Evolutionary conservation across 92 coral and sea anemone species (phyloP).

Genomic region (Paragorgia papillata): DNA sequence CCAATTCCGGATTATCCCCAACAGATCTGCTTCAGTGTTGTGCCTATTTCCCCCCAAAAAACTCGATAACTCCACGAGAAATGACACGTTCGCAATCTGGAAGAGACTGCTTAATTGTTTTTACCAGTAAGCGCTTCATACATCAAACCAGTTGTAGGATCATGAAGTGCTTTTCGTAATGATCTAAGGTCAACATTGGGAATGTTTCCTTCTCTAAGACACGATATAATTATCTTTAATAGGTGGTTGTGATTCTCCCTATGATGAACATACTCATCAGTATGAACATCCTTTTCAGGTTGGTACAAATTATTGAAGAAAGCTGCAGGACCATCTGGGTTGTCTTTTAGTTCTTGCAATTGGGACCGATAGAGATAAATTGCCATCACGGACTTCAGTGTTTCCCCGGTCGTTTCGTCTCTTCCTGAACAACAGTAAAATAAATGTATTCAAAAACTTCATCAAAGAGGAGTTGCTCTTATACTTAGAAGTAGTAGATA

Average conservation of each 20-base stretch:
- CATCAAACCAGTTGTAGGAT: too few species aligned
- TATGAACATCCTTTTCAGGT: not conserved
- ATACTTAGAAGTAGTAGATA: not conserved
- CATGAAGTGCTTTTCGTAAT: constrained; percentile 5
- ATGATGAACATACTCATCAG: too few species aligned
- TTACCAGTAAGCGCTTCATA: too few species aligned
- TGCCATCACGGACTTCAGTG: constrained; percentile 17
- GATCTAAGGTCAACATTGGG: not conserved
- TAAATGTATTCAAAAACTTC: not conserved
- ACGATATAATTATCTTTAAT: too few species aligned
- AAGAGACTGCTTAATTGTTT: too few species aligned
- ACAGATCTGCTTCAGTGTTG: constrained; percentile 2
- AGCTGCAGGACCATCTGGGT: not conserved
- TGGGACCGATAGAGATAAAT: not conserved
- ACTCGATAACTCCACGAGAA: not conserved
- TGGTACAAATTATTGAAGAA: not conserved
- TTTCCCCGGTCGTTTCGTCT: constrained; percentile 2
- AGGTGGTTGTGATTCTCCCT: too few species aligned
- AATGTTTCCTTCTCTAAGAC: too few species aligned
- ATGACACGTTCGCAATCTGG: too few species aligned
- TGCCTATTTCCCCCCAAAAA: constrained; percentile 29
- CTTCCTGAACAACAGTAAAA: not conserved
- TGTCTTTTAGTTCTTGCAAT: not conserved
- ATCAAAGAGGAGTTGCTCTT: too few species aligned
- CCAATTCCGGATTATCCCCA: constrained; percentile 41